Evolutionary conservation across 2,113 vertebrate species (phyloP), one percentile per base, ranked within the genome.

Genomic region (Aegotheles bennettii): DNA sequence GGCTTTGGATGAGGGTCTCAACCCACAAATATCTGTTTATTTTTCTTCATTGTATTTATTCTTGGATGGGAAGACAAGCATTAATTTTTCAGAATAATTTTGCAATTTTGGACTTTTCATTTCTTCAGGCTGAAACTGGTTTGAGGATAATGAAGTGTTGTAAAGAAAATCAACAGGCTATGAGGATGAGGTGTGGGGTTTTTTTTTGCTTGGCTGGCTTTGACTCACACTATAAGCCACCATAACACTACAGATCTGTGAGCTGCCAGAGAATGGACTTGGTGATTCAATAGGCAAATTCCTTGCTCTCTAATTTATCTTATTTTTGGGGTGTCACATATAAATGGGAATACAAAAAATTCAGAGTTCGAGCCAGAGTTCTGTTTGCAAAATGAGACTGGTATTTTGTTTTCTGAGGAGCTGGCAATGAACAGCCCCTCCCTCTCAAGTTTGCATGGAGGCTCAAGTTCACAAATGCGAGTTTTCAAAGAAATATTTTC

Each of bases 1-100:
- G 36, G 25, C 42, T 94, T 86, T 92, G 76, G 73, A 69, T 91
- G n/a, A 93, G 89, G 92, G 93, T 96, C 65, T 81, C 45, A 84
- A 73, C 56, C 43, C 88, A 81, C 56, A 92, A 69, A 38, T 90
- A 92, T 42, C 48, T 86, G 18, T 69, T 93, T 82, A 9, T 84
- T 95, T 95, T 81, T 60, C 68, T 91, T 80, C 43, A 42, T 63
- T 45, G 6, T 89, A 20, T 84, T 86, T 77, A 54, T 35, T 71
- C 88, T 36, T 80, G 36, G 43, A 42, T 73, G 35, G 38, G 53
- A 71, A 65, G 10, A 71, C 29, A 57, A 71, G 57, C 40, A 59
- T 63, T 87, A 50, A 11, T 70, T 67, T 89, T 94, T 73, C 92
- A 73, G 86, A 86, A 69, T 84, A 7, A 38, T 59, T 87, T 76